A percentile compares a stretch with the other conserved stretches of the same genome.
phyloP scores from a whole-genome alignment of 2,888 invertebrate genomes.

The Xanthia icteritia region DNA sequence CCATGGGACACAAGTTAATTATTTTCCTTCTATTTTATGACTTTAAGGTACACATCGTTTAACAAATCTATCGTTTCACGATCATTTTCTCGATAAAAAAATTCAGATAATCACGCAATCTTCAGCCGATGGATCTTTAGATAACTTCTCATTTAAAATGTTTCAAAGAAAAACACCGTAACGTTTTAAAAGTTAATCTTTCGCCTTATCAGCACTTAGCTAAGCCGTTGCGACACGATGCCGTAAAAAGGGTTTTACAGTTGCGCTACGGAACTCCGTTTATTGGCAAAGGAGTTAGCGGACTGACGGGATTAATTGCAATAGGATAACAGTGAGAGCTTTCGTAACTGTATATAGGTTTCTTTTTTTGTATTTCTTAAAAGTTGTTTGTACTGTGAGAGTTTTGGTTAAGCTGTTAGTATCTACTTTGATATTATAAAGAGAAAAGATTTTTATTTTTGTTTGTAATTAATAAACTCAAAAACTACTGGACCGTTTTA shows the following conservation, averaged over 20 bases:
- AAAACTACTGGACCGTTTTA: no score
- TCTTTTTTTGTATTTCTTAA: not conserved
- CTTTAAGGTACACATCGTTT: not conserved
- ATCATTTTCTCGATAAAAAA: constrained; percentile 6
- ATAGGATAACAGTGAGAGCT: constrained; percentile 68
- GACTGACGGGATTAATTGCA: constrained; percentile 76
- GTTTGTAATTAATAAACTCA: no score
- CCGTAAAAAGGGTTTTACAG: constrained; percentile 75
- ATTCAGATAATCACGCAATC: constrained; percentile 1
- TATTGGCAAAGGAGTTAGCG: constrained; percentile 80
- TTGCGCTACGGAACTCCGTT: constrained; percentile 72
- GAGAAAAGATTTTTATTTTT: no score
- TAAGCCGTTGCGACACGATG: constrained; percentile 68
- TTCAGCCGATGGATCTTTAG: not conserved
- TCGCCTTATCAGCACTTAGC: constrained; percentile 73
- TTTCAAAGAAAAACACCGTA: constrained; percentile 62
- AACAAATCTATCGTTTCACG: not conserved
- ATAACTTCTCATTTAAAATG: constrained; percentile 49
- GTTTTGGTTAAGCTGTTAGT: not conserved
- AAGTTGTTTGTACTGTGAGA: not conserved
- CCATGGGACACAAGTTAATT: no score
- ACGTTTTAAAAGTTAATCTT: constrained; percentile 73
- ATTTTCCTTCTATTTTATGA: no score
- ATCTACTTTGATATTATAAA: no score
- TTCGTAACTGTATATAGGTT: constrained; percentile 23